A percentile compares a stretch with the other conserved stretches of the same genome.
Conservation (phyloP, 2,113 vertebrate species). For the Monopterus albus region DNA sequence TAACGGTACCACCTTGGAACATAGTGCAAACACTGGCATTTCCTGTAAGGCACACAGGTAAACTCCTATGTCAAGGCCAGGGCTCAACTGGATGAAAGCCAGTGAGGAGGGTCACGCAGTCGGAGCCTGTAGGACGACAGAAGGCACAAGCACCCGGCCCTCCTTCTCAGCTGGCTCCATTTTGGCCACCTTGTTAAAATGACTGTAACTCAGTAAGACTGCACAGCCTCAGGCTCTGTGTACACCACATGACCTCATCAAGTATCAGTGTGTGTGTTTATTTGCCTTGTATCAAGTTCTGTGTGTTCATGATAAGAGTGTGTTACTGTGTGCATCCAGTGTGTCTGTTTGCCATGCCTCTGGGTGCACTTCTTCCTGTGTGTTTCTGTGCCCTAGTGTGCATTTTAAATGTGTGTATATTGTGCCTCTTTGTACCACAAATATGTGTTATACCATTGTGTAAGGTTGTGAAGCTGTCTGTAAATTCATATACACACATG, state of each 20-base stretch:
- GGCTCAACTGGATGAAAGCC: neutral
- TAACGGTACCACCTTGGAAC: neutral
- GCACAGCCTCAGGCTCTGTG: slow-evolving; percentile 26
- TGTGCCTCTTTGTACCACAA: too few relatives aligned
- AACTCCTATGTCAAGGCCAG: neutral
- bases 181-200: slow-evolving; percentile 54
- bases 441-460: too few relatives aligned
- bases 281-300: neutral
- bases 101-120: slow-evolving; percentile 44
- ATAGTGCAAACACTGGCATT: neutral
- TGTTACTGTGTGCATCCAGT: neutral
- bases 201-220: slow-evolving; percentile 63
- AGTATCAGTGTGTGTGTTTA: slow-evolving; percentile 28
- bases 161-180: slow-evolving; percentile 45
- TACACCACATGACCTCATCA: slow-evolving; percentile 56
- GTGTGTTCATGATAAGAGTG: neutral
- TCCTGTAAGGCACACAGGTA: slow-evolving; percentile 38
- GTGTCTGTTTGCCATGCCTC: neutral
- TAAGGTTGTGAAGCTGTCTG: neutral
- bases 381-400: too few relatives aligned
- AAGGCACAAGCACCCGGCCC: slow-evolving; percentile 22
- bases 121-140: slow-evolving; percentile 1
- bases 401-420: too few relatives aligned
- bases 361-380: neutral
- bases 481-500: neutral